Evolutionary conservation across 2,888 invertebrate genomes (phyloP).

Genomic region (Neuroscelio doddi): DNA sequence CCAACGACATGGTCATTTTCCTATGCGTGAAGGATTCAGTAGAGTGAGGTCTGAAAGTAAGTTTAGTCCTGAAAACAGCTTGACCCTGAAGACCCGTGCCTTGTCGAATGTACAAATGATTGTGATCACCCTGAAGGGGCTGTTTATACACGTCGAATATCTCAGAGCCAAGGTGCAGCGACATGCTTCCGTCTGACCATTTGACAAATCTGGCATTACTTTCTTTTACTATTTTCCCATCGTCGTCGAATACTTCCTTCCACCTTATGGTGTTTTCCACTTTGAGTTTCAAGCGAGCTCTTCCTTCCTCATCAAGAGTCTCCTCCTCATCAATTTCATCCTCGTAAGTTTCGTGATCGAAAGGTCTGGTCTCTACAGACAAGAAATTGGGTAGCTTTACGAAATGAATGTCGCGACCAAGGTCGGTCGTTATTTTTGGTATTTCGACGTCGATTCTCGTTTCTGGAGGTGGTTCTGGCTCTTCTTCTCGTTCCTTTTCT

Average conservation of each 20-base stretch:
- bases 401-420: slow-evolving; percentile 94
- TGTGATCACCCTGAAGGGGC: slow-evolving; percentile 94
- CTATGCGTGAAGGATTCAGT: slow-evolving; percentile 99
- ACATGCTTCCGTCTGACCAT: slow-evolving; percentile 99
- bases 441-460: slow-evolving; percentile 97
- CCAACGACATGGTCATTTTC: slow-evolving; percentile 98
- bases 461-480: slow-evolving; percentile 89
- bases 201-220: slow-evolving; percentile 96
- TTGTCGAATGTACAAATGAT: slow-evolving; percentile 97
- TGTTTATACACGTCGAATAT: slow-evolving; percentile 98
- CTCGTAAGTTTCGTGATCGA: slow-evolving; percentile 95
- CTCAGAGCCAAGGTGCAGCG: slow-evolving; percentile 96
- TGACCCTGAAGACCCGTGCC: slow-evolving; percentile 98
- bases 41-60: slow-evolving; percentile 98
- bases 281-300: slow-evolving; percentile 91
- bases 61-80: slow-evolving; percentile 95
- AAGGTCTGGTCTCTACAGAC: slow-evolving; percentile 97
- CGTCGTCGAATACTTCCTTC: slow-evolving; percentile 87
- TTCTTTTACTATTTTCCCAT: slow-evolving; percentile 87
- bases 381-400: slow-evolving; percentile 98
- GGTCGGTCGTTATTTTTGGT: slow-evolving; percentile 93
- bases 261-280: slow-evolving; percentile 99
- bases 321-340: slow-evolving; percentile 99
- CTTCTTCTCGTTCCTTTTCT: slow-evolving; percentile 81
- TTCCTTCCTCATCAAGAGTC: slow-evolving; percentile 96